Conservation (phyloP, 2,113 vertebrate genomes). For the Pimephales promelas region DNA sequence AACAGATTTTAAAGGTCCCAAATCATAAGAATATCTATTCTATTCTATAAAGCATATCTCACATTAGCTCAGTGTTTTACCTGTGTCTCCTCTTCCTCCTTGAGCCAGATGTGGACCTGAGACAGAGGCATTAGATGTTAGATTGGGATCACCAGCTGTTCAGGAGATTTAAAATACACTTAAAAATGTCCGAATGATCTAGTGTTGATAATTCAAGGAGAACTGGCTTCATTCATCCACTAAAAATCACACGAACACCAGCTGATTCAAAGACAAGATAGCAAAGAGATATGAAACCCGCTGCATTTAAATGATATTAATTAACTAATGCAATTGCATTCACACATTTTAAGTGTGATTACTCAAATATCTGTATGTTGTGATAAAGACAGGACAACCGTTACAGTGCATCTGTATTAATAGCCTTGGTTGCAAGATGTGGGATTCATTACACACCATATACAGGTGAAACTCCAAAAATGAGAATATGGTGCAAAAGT, state of each 20-base stretch:
- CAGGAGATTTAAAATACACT: neutral
- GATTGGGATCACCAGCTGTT: neutral
- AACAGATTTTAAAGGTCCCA: neutral
- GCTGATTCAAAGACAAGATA: neutral
- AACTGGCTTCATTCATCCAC: neutral
- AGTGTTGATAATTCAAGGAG: neutral
- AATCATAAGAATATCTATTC: neutral
- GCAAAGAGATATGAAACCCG: neutral
- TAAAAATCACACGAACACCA: neutral
- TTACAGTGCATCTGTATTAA: neutral
- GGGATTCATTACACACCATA: neutral
- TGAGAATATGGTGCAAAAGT: too few species aligned
- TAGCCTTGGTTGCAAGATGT: neutral
- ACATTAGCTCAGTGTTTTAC: slow-evolving; percentile 71
- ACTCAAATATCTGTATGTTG: neutral
- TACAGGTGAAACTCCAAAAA: too few species aligned
- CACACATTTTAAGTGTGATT: neutral
- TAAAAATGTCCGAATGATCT: neutral
- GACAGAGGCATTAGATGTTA: slow-evolving; percentile 15
- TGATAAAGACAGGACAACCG: neutral
- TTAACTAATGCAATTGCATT: neutral
- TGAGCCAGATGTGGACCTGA: slow-evolving; percentile 89
- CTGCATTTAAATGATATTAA: neutral
- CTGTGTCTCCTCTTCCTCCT: slow-evolving; percentile 93
- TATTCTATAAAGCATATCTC: neutral